phyloP scores from a whole-genome alignment of 2,113 vertebrate genomes.

The Stercorarius parasiticus region DNA sequence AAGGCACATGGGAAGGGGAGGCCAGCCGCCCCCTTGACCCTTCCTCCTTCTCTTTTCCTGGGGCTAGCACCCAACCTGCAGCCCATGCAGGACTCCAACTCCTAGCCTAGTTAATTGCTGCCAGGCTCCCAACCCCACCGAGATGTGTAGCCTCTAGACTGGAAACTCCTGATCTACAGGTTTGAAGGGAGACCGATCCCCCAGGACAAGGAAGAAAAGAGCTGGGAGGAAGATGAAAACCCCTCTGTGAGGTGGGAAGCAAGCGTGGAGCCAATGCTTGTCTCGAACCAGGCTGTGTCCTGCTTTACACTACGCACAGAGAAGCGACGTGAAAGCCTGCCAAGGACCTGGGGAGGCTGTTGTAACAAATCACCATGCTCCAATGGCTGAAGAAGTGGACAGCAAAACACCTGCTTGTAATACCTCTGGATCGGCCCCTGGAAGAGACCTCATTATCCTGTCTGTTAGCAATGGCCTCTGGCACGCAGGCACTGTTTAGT shows the following conservation, averaged over 20 bases:
- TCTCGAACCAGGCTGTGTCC: background rate
- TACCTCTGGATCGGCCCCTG: background rate
- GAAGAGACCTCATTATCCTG: background rate
- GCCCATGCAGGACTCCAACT: background rate
- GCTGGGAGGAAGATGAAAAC: background rate
- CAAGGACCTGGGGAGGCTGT: background rate
- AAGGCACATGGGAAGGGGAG: background rate
- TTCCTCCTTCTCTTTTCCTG: background rate
- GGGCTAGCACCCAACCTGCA: background rate
- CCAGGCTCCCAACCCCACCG: background rate
- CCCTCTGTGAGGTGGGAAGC: background rate
- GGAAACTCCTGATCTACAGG: background rate
- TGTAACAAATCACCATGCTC: background rate
- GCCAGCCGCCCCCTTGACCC: background rate
- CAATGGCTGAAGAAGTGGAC: background rate
- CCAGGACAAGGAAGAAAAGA: background rate
- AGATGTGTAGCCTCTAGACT: background rate
- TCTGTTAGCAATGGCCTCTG: slow-evolving; percentile 23
- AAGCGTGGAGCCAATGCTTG: rapidly evolving
- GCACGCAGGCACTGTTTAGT: background rate
- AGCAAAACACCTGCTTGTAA: background rate
- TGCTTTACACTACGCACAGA: rapidly evolving
- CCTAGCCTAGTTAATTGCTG: background rate
- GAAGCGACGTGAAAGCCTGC: background rate
- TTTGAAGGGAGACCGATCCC: background rate